Evolutionary conservation across 1,140 invertebrate genomes (phyloP).

Genomic region (Solen grandis): DNA sequence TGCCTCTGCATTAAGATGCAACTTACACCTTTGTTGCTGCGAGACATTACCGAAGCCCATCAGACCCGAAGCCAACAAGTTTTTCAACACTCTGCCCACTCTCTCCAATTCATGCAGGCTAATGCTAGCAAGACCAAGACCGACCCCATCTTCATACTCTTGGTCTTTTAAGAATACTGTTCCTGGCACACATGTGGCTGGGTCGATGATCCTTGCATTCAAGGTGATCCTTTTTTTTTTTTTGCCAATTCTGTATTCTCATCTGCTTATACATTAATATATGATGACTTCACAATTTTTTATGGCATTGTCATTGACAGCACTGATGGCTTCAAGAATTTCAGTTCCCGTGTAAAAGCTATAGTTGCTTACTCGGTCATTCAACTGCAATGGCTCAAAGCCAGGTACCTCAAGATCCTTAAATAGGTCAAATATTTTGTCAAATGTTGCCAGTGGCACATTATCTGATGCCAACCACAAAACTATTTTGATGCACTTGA

Average conservation of each 20-base stretch:
- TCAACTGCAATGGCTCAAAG: no score
- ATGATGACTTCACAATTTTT: not conserved
- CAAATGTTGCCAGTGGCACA: not conserved
- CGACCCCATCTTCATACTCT: no score
- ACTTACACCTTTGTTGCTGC: not conserved
- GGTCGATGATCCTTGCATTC: no score
- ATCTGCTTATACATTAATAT: not conserved
- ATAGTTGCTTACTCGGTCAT: not conserved
- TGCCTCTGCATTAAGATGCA: not conserved
- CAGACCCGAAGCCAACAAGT: no score
- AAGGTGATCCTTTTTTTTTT: no score
- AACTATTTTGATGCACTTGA: not conserved
- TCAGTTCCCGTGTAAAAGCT: not conserved
- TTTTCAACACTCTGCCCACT: not conserved
- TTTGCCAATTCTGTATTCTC: no score
- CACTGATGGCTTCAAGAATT: not conserved
- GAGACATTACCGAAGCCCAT: conserved; percentile 3
- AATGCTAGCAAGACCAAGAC: not conserved
- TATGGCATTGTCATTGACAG: not conserved
- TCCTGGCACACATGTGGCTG: not conserved
- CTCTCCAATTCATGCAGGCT: not conserved
- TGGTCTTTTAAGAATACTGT: not conserved
- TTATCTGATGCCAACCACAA: conserved; percentile 9
- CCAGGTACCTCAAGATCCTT: not conserved
- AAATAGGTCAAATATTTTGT: not conserved